Evolutionary conservation across 2,113 vertebrate species (phyloP).

Genomic region (Gavialis gangeticus): DNA sequence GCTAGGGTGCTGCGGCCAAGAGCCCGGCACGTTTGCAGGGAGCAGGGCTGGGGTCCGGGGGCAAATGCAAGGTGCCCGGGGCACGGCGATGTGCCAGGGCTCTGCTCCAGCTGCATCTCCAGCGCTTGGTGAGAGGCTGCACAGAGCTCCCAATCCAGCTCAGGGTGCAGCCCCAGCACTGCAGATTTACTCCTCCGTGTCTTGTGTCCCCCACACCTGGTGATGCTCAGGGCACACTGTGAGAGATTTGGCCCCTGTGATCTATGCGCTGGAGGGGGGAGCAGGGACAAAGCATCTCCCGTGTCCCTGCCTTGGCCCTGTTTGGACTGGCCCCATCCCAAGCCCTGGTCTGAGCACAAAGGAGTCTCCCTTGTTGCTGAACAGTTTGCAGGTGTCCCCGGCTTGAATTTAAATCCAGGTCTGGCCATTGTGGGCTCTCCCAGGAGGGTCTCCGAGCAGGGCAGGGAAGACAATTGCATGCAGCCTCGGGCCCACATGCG

Average conservation of each 20-base stretch:
- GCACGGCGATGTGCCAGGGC: background rate
- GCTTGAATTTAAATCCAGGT: background rate
- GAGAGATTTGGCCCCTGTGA: background rate
- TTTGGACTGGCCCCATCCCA: too few relatives aligned
- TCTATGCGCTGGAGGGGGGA: background rate
- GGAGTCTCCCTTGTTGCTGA: background rate
- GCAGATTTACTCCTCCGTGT: too few relatives aligned
- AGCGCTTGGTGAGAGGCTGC: background rate
- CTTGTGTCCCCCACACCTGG: too few relatives aligned
- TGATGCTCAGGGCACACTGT: too few relatives aligned
- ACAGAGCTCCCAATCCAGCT: too few relatives aligned
- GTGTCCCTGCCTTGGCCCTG: too few relatives aligned
- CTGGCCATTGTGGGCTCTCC: accelerated
- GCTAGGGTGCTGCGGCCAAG: background rate
- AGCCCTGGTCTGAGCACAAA: background rate
- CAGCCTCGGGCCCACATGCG: background rate
- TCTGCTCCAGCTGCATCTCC: background rate
- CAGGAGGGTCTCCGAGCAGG: background rate
- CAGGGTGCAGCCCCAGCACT: too few relatives aligned
- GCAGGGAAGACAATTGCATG: background rate
- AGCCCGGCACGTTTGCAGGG: background rate
- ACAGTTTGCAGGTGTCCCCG: background rate
- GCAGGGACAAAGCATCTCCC: background rate
- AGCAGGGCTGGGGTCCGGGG: background rate
- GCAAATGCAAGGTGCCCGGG: background rate